Conservation (phyloP, 2,888 invertebrate genomes). For the Dorcus hopei region DNA sequence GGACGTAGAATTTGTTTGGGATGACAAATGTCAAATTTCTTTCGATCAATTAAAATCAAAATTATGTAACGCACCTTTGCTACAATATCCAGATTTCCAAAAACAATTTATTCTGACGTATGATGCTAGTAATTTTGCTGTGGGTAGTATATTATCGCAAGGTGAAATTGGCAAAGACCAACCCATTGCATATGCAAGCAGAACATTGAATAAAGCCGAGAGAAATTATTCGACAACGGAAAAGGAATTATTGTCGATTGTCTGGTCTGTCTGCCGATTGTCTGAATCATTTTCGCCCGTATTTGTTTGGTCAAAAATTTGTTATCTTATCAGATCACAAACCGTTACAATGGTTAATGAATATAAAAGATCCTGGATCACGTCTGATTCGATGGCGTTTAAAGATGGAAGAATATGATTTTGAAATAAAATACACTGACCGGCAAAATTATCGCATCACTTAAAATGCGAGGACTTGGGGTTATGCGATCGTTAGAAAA, state of each 20-base stretch:
- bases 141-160: too few relatives aligned
- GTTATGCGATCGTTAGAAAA: too few relatives aligned
- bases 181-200: slow-evolving; percentile 38
- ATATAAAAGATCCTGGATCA: slow-evolving; percentile 32
- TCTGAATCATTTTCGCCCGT: slow-evolving; percentile 42
- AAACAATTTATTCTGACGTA: too few relatives aligned
- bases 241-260: slow-evolving; percentile 40
- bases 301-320: slow-evolving; percentile 40
- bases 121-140: too few relatives aligned
- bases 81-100: too few relatives aligned
- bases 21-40: too few relatives aligned
- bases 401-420: slow-evolving; percentile 36
- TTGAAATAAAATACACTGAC: slow-evolving; percentile 32
- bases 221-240: slow-evolving; percentile 41
- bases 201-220: slow-evolving; percentile 37
- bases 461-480: too few relatives aligned
- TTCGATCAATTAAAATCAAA: too few relatives aligned
- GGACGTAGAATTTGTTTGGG: too few relatives aligned
- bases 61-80: too few relatives aligned
- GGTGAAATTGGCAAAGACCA: slow-evolving; percentile 25
- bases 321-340: slow-evolving; percentile 38
- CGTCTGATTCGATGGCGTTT: slow-evolving; percentile 35
- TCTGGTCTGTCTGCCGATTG: slow-evolving; percentile 36
- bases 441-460: too few relatives aligned
- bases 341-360: slow-evolving; percentile 38